Conservation (phyloP, 2,113 vertebrate species). For the Tragelaphus buxtoni region DNA sequence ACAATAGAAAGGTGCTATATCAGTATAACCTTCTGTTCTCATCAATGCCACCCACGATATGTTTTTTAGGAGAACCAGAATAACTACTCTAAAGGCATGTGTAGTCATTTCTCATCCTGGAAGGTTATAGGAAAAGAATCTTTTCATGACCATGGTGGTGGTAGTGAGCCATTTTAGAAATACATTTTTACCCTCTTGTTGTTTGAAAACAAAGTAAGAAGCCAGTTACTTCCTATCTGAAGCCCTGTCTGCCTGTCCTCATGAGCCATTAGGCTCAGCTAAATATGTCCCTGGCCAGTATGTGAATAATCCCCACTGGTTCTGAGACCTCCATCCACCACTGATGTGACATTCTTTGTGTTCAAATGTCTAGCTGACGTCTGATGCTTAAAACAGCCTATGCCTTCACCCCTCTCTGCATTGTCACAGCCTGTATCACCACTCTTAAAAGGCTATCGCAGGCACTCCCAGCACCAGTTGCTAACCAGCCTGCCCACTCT, state of each 20-base stretch:
- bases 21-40: background rate
- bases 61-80: background rate
- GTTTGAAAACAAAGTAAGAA: background rate
- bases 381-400: constrained; percentile 92
- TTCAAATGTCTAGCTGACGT: constrained; percentile 90
- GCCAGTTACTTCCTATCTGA: background rate
- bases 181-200: background rate
- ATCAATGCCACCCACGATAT: background rate
- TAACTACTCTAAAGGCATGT: accelerated
- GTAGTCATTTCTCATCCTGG: constrained; percentile 16
- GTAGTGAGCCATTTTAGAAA: background rate
- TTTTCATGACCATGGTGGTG: background rate
- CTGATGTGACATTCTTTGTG: constrained; percentile 93
- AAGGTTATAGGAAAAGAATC: constrained; percentile 18
- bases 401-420: constrained; percentile 89
- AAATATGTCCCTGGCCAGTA: constrained; percentile 87
- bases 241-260: constrained; percentile 19
- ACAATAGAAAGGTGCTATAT: background rate
- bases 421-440: constrained; percentile 83
- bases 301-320: constrained; percentile 83
- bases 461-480: constrained; percentile 84
- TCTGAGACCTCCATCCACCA: constrained; percentile 81
- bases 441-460: constrained; percentile 89
- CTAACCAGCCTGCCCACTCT: constrained; percentile 68
- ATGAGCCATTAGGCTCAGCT: constrained; percentile 77